These are phyloP conservation scores for Chunga burmeisteri DNA, from an alignment of 2,113 vertebrate genomes.

Conservation along the genomic window DNA sequence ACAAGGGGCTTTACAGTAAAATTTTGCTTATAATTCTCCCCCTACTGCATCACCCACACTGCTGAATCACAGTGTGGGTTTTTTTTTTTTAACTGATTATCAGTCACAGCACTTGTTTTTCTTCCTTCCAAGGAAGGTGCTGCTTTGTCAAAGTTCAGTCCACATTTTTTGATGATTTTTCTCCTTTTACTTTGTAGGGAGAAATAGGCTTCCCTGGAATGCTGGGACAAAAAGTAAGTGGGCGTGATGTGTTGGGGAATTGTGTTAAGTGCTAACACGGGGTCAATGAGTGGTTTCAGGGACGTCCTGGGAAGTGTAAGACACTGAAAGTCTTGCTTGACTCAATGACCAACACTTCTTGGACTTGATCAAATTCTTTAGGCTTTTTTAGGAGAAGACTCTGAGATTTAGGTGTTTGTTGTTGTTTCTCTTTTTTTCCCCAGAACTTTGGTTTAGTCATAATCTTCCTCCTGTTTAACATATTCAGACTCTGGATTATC, in stretches of 20 bases:
- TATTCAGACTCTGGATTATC: neutral
- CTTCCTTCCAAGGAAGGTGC: neutral
- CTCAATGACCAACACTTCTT: neutral
- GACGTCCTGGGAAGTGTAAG: neutral
- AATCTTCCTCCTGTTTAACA: neutral
- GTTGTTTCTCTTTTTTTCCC: neutral
- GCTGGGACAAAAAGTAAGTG: constrained; percentile 94
- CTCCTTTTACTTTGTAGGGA: constrained; percentile 78
- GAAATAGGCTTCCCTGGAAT: constrained; percentile 92
- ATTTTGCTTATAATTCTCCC: neutral
- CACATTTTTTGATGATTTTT: neutral
- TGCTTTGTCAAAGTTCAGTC: neutral
- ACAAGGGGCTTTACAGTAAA: neutral
- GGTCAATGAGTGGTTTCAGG: neutral
- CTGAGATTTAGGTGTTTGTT: neutral
- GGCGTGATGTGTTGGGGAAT: neutral
- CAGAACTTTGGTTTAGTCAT: neutral
- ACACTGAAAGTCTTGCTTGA: neutral
- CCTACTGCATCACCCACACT: neutral
- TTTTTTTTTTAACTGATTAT: accelerated
- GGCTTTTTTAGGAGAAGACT: neutral
- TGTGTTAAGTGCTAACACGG: neutral
- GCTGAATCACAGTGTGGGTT: neutral
- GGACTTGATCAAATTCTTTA: neutral
- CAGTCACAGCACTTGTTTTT: neutral